Percentiles rank a stretch among this genome's conserved stretches.
These are phyloP conservation scores for Orchesella flavescens DNA, from an alignment of 2,888 invertebrate genomes.

Conservation along the genomic window DNA sequence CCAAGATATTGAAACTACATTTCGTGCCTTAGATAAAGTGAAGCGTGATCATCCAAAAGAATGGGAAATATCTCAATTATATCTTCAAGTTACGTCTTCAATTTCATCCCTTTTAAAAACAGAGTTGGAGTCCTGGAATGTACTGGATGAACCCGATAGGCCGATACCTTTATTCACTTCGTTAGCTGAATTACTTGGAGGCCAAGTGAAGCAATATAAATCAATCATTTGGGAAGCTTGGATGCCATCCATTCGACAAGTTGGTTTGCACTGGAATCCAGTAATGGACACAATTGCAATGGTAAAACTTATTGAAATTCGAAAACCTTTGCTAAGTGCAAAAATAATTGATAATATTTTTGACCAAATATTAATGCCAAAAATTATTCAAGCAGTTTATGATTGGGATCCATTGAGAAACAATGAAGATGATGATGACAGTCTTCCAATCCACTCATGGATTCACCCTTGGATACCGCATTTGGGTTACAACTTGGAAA, in stretches of 20 bases:
- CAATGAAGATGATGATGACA: conserved; percentile 77
- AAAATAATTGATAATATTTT: conserved; percentile 89
- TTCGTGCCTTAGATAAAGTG: conserved; percentile 78
- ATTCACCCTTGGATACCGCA: conserved; percentile 95
- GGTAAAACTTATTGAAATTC: conserved; percentile 85
- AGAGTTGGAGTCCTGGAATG: conserved; percentile 85
- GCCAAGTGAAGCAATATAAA: conserved; percentile 80
- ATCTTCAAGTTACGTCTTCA: conserved; percentile 87
- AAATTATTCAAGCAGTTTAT: conserved; percentile 82
- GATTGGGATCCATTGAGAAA: conserved; percentile 97
- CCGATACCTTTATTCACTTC: conserved; percentile 77
- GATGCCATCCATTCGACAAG: conserved; percentile 86
- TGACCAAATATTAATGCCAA: conserved; percentile 87
- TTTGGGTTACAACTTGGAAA: conserved; percentile 80
- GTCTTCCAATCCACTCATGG: conserved; percentile 98
- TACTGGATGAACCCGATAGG: conserved; percentile 81
- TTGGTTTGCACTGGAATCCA: conserved; percentile 87
- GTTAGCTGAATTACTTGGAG: conserved; percentile 65
- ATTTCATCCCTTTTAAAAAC: conserved; percentile 87
- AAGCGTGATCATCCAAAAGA: conserved; percentile 79
- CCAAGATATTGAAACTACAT: conserved; percentile 78
- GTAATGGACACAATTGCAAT: conserved; percentile 86
- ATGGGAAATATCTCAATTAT: conserved; percentile 90
- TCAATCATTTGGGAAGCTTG: conserved; percentile 91
- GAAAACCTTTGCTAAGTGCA: conserved; percentile 85